phyloP scores from a whole-genome alignment of 1,140 invertebrate genomes.

The Temnothorax curvispinosus region DNA sequence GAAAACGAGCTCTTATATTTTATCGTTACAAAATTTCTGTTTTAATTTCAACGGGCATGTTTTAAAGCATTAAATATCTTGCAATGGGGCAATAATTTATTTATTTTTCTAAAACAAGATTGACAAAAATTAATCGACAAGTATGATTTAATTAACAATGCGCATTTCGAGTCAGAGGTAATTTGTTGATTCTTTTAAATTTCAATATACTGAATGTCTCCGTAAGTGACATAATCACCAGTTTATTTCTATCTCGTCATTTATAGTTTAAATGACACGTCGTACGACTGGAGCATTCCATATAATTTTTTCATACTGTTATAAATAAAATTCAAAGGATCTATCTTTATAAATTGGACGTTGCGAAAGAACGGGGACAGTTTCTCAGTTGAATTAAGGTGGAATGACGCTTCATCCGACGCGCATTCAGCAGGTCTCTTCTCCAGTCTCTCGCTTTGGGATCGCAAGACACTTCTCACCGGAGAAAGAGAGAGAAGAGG shows the following conservation, averaged over 20 bases:
- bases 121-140: not conserved
- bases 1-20: not conserved
- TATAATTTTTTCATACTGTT: not conserved
- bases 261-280: not conserved
- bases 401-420: not conserved
- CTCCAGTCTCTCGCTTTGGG: not conserved
- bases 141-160: not conserved
- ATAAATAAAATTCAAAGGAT: constrained; percentile 25
- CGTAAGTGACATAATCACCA: not conserved
- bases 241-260: not conserved
- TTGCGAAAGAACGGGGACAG: not conserved
- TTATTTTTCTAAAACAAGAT: not conserved
- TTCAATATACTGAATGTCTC: not conserved
- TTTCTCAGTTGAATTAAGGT: constrained; percentile 25
- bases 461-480: not conserved
- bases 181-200: not conserved
- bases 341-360: not conserved
- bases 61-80: not conserved
- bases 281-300: not conserved
- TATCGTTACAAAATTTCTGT: not conserved
- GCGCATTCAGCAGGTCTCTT: not conserved
- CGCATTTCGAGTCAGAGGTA: not conserved
- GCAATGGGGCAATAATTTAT: not conserved
- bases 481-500: not conserved
- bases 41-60: not conserved